phyloP scores from a whole-genome alignment of 2,888 invertebrate species.

The Drosophila austrosaltans region DNA sequence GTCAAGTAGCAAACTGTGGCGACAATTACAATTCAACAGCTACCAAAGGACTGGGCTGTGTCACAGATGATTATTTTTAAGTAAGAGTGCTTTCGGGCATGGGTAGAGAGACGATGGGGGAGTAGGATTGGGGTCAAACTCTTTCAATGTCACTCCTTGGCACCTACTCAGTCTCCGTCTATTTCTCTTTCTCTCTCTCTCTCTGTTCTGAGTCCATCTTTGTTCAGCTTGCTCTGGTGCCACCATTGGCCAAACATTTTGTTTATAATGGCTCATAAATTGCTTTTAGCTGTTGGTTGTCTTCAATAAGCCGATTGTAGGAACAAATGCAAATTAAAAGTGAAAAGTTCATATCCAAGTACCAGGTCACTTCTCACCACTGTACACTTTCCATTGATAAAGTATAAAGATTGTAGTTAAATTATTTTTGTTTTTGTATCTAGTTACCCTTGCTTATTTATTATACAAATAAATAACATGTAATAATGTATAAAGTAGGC shows the following conservation, averaged over 20 bases:
- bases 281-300: background rate
- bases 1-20: slow-evolving; percentile 26
- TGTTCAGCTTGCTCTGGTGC: background rate
- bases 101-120: no score
- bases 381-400: no score
- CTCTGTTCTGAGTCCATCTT: no score
- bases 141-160: no score
- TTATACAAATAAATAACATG: no score
- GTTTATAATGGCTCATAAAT: background rate
- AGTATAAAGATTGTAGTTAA: no score
- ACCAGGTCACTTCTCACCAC: no score
- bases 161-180: background rate
- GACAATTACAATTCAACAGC: slow-evolving; percentile 44
- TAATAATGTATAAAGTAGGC: no score
- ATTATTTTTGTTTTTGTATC: background rate
- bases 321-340: slow-evolving; percentile 1
- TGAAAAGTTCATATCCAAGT: background rate
- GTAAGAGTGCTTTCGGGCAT: slow-evolving; percentile 18
- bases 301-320: background rate
- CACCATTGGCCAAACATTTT: background rate
- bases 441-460: no score
- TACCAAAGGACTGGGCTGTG: slow-evolving; percentile 19
- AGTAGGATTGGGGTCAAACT: no score
- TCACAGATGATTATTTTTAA: slow-evolving; percentile 42
- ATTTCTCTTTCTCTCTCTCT: no score